These are phyloP conservation scores for Numenius arquata DNA, from an alignment of 2,113 vertebrate genomes.

Conservation along the genomic window DNA sequence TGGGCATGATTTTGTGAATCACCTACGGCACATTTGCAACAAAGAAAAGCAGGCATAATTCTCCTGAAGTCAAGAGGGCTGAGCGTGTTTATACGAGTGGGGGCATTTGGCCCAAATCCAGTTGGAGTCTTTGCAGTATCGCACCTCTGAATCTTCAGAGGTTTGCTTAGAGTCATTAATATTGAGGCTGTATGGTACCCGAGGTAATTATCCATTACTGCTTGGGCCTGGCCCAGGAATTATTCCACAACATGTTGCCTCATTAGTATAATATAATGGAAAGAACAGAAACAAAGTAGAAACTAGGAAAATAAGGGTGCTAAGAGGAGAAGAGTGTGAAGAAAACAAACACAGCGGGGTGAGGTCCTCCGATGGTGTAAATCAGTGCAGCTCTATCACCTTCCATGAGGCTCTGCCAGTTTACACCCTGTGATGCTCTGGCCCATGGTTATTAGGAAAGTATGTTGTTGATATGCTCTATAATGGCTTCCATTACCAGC, in stretches of 20 bases:
- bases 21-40: background rate
- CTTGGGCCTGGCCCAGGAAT: background rate
- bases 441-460: conserved; percentile 52
- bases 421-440: conserved; percentile 36
- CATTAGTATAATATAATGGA: conserved; percentile 17
- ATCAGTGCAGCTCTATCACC: background rate
- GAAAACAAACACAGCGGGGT: background rate
- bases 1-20: conserved; percentile 12
- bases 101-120: conserved; percentile 7
- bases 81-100: background rate
- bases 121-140: background rate
- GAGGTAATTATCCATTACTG: conserved; percentile 33
- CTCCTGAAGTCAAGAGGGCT: background rate
- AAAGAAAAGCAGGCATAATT: background rate
- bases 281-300: background rate
- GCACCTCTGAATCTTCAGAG: conserved; percentile 23
- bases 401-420: conserved; percentile 18
- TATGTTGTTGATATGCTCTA: conserved; percentile 51
- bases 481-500: conserved; percentile 61
- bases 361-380: background rate
- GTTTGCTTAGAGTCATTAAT: background rate
- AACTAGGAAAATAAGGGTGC: background rate
- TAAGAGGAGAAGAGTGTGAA: background rate
- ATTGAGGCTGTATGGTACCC: background rate
- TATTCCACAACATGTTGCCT: conserved; percentile 4